Conservation (phyloP, 2,797 vertebrate genomes). For the Erpetoichthys calabaricus region DNA sequence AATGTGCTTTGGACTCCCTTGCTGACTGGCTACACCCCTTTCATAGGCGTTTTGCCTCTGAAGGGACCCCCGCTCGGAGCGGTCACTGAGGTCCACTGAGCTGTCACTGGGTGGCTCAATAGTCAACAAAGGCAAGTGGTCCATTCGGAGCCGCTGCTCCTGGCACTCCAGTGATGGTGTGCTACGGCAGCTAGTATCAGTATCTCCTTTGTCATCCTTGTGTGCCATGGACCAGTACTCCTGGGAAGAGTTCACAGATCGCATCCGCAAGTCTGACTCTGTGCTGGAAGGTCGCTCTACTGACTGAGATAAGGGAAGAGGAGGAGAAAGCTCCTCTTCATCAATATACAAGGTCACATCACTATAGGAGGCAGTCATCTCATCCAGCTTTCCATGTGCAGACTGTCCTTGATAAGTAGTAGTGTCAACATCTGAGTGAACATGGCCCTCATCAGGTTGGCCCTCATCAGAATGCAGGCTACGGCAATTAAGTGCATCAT, state of each 20-base stretch:
- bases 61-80: slow-evolving; percentile 74
- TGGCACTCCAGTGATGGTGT: slow-evolving; percentile 80
- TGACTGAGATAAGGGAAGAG: slow-evolving; percentile 65
- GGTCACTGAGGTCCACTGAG: slow-evolving; percentile 83
- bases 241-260: slow-evolving; percentile 62
- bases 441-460: slow-evolving; percentile 40
- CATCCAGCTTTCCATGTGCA: slow-evolving; percentile 64
- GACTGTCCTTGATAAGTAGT: slow-evolving; percentile 50
- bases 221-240: slow-evolving; percentile 86
- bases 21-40: slow-evolving; percentile 55
- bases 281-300: slow-evolving; percentile 68
- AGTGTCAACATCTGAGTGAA: slow-evolving; percentile 56
- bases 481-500: slow-evolving; percentile 87
- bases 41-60: slow-evolving; percentile 75
- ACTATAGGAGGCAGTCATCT: slow-evolving; percentile 89
- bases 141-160: slow-evolving; percentile 70
- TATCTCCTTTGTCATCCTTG: slow-evolving; percentile 77
- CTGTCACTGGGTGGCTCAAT: slow-evolving; percentile 92
- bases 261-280: slow-evolving; percentile 69
- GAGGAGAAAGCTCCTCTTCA: slow-evolving; percentile 86
- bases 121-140: slow-evolving; percentile 78
- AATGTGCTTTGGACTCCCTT: slow-evolving; percentile 76
- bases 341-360: slow-evolving; percentile 93
- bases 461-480: slow-evolving; percentile 75
- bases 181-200: slow-evolving; percentile 81